phyloP scores from a whole-genome alignment of 2,797 vertebrate species.

The Lepilemur septentrionalis region DNA sequence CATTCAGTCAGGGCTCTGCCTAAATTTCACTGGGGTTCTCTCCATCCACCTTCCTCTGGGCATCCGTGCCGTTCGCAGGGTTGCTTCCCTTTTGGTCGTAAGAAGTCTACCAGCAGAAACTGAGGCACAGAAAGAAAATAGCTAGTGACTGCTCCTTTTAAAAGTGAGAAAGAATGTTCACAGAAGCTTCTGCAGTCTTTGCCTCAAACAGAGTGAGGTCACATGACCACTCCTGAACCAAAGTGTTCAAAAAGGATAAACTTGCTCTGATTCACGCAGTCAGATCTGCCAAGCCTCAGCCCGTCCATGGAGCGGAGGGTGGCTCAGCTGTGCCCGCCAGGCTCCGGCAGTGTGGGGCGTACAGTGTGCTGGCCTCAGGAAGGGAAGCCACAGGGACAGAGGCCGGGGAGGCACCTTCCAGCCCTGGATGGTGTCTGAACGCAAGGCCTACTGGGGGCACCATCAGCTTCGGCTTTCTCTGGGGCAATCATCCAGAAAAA shows the following conservation, averaged over 20 bases:
- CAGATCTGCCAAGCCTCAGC: not conserved
- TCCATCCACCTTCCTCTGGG: not conserved
- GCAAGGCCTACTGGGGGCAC: not conserved
- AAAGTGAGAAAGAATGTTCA: not conserved
- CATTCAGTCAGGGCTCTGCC: not conserved
- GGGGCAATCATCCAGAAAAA: not conserved
- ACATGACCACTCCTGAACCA: not conserved
- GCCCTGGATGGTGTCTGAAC: not conserved
- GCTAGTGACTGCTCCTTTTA: not conserved
- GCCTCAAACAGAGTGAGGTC: not conserved
- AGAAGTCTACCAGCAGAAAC: not conserved
- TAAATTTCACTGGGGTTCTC: not conserved
- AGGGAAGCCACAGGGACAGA: not conserved
- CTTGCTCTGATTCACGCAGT: not conserved
- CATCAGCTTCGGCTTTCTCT: not conserved
- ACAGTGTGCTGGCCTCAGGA: rapidly evolving
- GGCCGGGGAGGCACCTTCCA: not conserved
- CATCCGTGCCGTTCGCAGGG: not conserved
- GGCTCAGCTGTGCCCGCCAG: not conserved
- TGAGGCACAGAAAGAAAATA: not conserved
- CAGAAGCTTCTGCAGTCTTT: not conserved
- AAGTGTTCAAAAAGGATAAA: not conserved
- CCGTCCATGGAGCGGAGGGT: not conserved
- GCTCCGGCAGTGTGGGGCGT: rapidly evolving
- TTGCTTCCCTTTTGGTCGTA: not conserved